These are phyloP conservation scores for Cyclura pinguis DNA, from an alignment of 2,797 vertebrate genomes.

Conservation along the genomic window DNA sequence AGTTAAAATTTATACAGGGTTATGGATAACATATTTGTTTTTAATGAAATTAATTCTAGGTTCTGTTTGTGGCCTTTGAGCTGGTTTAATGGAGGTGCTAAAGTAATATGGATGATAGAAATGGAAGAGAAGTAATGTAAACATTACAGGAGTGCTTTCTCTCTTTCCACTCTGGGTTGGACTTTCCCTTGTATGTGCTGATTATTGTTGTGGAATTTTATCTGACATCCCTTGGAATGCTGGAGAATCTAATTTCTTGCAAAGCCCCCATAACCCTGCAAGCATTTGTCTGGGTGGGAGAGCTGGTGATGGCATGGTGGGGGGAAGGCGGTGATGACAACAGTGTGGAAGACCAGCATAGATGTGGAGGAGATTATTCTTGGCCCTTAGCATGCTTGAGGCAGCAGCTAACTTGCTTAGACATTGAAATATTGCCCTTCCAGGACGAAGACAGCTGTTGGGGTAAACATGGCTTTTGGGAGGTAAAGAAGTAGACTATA, in stretches of 20 bases:
- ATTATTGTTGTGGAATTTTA: neutral
- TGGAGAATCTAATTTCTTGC: neutral
- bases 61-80: no score
- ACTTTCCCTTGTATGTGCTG: neutral
- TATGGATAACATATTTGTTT: no score
- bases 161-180: neutral
- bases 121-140: no score
- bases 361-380: neutral
- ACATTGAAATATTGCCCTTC: neutral
- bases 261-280: neutral
- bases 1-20: no score
- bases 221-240: neutral
- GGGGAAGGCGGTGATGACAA: no score
- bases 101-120: no score
- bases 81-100: no score
- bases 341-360: neutral
- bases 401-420: neutral
- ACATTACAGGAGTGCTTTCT: neutral
- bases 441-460: neutral
- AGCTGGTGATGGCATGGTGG: neutral
- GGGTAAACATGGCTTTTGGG: neutral
- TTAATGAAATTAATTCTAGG: no score
- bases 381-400: neutral
- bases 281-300: neutral
- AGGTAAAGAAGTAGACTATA: neutral